Conservation (phyloP, 2,797 vertebrate genomes). For the Myoxocephalus aenaeus region DNA sequence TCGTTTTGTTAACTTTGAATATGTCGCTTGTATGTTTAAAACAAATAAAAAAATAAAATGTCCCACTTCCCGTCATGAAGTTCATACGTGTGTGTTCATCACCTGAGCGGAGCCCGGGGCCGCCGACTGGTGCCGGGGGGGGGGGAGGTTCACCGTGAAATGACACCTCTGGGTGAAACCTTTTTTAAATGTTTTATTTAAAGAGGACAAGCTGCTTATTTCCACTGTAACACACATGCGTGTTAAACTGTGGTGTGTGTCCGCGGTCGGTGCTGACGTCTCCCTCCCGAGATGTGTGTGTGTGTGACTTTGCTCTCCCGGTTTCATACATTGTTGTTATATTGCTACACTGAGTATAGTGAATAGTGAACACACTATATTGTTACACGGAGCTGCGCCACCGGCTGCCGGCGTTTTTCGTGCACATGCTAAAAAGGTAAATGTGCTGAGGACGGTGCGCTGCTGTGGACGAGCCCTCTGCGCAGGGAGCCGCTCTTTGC, state of each 20-base stretch:
- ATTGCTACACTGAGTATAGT: not conserved
- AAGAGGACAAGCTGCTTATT: not conserved
- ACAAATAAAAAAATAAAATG: constrained; percentile 5
- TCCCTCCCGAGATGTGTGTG: constrained; percentile 35
- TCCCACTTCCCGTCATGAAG: constrained; percentile 60
- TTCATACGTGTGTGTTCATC: constrained; percentile 57
- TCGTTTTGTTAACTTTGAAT: constrained; percentile 24
- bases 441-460: constrained; percentile 51
- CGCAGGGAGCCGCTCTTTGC: constrained; percentile 49
- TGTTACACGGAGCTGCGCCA: no score
- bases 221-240: not conserved
- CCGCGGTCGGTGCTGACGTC: constrained; percentile 27
- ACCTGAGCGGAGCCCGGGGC: constrained; percentile 50
- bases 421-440: not conserved
- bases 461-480: constrained; percentile 66
- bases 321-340: not conserved
- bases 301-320: constrained; percentile 28
- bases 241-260: constrained; percentile 26
- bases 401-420: not conserved
- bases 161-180: not conserved
- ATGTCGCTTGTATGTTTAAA: constrained; percentile 10
- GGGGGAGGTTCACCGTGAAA: not conserved
- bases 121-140: constrained; percentile 4
- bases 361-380: not conserved
- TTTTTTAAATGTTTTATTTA: not conserved